Evolutionary conservation across 2,113 vertebrate species (phyloP).

Genomic region (Zosterops hypoxanthus): DNA sequence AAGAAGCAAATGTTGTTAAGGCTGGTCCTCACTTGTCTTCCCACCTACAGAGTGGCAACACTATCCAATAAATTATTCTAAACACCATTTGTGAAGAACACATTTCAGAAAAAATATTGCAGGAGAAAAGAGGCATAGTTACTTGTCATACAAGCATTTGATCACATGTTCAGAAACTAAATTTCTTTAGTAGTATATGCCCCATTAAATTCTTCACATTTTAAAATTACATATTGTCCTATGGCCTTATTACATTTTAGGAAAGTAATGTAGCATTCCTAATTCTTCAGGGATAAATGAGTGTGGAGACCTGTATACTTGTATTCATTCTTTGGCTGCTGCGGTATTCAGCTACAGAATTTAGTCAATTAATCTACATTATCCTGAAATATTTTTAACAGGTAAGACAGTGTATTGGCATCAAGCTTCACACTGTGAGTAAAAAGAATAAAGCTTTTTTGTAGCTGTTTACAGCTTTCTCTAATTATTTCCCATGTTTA

Average conservation of each 20-base stretch:
- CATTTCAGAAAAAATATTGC: background rate
- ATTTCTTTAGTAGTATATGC: background rate
- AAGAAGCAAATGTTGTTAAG: background rate
- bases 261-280: background rate
- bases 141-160: background rate
- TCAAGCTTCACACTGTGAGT: background rate
- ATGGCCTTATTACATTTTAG: background rate
- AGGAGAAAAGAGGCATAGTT: background rate
- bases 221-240: background rate
- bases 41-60: background rate
- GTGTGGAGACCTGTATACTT: background rate
- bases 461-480: background rate
- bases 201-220: background rate
- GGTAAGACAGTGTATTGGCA: background rate
- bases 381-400: background rate
- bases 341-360: background rate
- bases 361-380: background rate
- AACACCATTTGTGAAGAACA: background rate
- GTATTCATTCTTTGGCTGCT: background rate
- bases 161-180: background rate
- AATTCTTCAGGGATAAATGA: background rate
- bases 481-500: background rate
- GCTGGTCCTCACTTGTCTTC: background rate
- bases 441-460: background rate
- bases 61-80: background rate